A percentile compares a stretch with the other conserved stretches of the same genome.
phyloP scores from a whole-genome alignment of 2,797 vertebrate species.

The Hoplostethus mediterraneus region DNA sequence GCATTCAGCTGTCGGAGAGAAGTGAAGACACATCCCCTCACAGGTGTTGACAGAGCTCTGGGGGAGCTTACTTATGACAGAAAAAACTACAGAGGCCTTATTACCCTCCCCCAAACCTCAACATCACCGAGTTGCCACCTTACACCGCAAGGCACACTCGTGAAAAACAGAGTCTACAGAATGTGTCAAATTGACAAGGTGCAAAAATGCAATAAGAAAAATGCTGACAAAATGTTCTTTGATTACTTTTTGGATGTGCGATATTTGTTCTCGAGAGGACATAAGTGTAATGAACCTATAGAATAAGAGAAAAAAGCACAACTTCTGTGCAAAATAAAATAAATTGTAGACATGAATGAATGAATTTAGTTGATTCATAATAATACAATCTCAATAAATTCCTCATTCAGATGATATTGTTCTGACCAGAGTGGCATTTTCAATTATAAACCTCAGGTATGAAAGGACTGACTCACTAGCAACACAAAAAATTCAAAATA shows the following conservation, averaged over 20 bases:
- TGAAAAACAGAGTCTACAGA: conserved; percentile 8
- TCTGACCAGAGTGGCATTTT: too few species aligned
- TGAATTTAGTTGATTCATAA: too few species aligned
- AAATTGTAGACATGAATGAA: too few species aligned
- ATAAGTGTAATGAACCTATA: too few species aligned
- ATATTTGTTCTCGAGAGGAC: conserved; percentile 1
- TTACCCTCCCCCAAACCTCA: conserved; percentile 3
- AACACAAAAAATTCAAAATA: too few species aligned
- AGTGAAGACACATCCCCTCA: conserved; percentile 37
- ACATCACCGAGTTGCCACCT: conserved; percentile 1
- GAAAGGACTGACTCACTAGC: too few species aligned
- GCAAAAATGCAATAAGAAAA: neutral
- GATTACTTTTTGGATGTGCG: neutral
- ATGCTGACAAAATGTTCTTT: too few species aligned
- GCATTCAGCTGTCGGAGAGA: conserved; percentile 47
- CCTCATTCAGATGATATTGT: too few species aligned
- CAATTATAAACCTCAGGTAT: too few species aligned
- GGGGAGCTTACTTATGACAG: conserved; percentile 45
- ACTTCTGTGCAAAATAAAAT: too few species aligned
- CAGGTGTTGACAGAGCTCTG: conserved; percentile 63
- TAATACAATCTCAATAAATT: too few species aligned
- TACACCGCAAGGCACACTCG: neutral
- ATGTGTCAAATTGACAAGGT: neutral
- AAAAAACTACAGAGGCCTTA: conserved; percentile 35
- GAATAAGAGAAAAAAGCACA: too few species aligned